Base-by-base conservation (phyloP, 2,113 vertebrate species). In the Albula goreensis region DNA sequence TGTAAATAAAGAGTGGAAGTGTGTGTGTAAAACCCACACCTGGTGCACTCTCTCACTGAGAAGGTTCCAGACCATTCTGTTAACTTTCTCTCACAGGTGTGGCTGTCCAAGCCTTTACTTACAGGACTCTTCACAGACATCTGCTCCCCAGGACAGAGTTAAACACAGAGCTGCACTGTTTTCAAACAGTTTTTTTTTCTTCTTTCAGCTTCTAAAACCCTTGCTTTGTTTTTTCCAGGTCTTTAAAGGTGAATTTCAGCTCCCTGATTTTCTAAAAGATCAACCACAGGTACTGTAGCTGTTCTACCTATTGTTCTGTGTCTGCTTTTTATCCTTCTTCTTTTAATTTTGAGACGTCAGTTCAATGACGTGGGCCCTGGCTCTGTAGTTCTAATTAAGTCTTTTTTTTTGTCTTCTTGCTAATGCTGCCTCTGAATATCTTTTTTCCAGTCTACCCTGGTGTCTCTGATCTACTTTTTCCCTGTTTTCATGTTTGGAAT, bases 211-310 rank as follows among this genome's bases (percentile, higher is more conserved):
- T 91, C 90, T 93, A 93, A 96, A 95, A 80, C 1, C 74, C 93
- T 89, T 91, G 88, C 93, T 96, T 94, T 96, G 89, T 95, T 93
- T 95, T 93, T 74, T 92, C 89, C 92, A 99, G 98, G 97, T 99
- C 88, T 97, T 96, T 93, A 98, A 99, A 96, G 98, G 98, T 93
- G 98, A 99, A 97, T 99, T 99, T 96, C 97, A 98, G 91, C 97
- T 99, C 80, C 98, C 98, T 88, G 98, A 98, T 91, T 99, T 99
- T 92, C 97, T 99, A 88, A 99, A 96, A 96, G 97, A 98, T 91
- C 96, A 97, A 90, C 95, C 96, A 93, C 97, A 99, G 98, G 98
- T 99, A 97, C 91, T 89, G 92, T 94, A 89, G 90, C 85, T 86
- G 86, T 88, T 89, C 93, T 93, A 93, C 92, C 93, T 94, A 93